phyloP scores from a whole-genome alignment of 2,888 invertebrate species.

The Drosophila kanekoi region DNA sequence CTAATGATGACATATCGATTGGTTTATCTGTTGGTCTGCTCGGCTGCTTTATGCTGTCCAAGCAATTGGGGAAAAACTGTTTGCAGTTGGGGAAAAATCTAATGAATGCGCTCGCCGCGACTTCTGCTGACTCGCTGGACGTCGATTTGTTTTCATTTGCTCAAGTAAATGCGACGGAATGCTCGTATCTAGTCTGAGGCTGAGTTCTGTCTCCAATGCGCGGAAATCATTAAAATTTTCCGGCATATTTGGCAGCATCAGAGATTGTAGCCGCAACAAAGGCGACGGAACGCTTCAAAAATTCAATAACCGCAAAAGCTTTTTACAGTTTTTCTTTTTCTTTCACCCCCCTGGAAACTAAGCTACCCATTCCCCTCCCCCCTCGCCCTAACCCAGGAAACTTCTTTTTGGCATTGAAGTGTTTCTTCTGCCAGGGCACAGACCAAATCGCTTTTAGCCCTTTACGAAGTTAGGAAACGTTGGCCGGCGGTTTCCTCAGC shows the following conservation, averaged over 20 bases:
- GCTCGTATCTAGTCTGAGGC: slow-evolving; percentile 3
- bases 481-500: slow-evolving; percentile 32
- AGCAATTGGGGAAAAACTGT: not conserved
- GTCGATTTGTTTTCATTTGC: slow-evolving; percentile 69
- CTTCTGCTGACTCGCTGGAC: slow-evolving; percentile 60
- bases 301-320: slow-evolving; percentile 71
- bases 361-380: too few species aligned
- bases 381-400: slow-evolving; percentile 1
- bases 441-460: slow-evolving; percentile 61
- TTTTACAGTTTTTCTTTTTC: slow-evolving; percentile 41
- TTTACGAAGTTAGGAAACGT: slow-evolving; percentile 60
- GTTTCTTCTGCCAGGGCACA: slow-evolving; percentile 27
- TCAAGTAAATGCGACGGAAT: slow-evolving; percentile 13
- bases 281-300: slow-evolving; percentile 43
- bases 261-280: slow-evolving; percentile 39
- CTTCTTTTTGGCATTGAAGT: slow-evolving; percentile 45
- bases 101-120: slow-evolving; percentile 57
- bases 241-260: slow-evolving; percentile 67
- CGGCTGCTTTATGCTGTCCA: slow-evolving; percentile 4
- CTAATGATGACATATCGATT: slow-evolving; percentile 77
- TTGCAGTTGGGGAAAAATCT: slow-evolving; percentile 11
- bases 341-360: not conserved
- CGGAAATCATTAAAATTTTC: slow-evolving; percentile 79
- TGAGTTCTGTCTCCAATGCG: slow-evolving; percentile 23
- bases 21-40: slow-evolving; percentile 34